Conservation (phyloP, 2,113 vertebrate species). For the Hiodon alosoides region DNA sequence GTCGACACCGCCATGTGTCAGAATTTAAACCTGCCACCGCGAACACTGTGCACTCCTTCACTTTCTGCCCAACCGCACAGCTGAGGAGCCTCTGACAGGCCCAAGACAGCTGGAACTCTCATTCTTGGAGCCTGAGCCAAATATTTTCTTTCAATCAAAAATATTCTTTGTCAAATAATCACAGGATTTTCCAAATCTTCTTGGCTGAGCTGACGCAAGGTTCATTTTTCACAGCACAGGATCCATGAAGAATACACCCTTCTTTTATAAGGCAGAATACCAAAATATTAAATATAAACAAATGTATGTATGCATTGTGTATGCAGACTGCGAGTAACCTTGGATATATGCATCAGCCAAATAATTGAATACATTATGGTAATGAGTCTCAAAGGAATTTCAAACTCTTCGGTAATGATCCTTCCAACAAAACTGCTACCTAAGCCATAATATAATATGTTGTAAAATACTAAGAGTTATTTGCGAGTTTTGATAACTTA, state of each 20-base stretch:
- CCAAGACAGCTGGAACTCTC: neutral
- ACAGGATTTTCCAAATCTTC: neutral
- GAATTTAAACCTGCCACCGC: slow-evolving; percentile 53
- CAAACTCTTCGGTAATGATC: too few relatives aligned
- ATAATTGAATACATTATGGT: too few relatives aligned
- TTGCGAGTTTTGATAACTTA: too few relatives aligned
- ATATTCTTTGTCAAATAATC: too few relatives aligned
- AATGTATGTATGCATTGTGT: too few relatives aligned
- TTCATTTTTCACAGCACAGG: too few relatives aligned
- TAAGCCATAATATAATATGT: neutral
- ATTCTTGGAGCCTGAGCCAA: neutral
- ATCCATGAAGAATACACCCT: too few relatives aligned
- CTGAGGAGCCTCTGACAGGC: neutral
- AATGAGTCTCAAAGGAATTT: too few relatives aligned
- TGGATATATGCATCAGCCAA: neutral
- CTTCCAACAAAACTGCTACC: too few relatives aligned
- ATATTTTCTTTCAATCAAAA: neutral
- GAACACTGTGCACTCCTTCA: slow-evolving; percentile 43
- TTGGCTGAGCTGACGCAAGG: neutral
- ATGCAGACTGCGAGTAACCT: too few relatives aligned
- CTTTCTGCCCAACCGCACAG: slow-evolving; percentile 2
- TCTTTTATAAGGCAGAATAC: too few relatives aligned
- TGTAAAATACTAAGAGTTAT: neutral
- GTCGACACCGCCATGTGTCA: slow-evolving; percentile 45
- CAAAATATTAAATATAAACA: too few relatives aligned